Evolutionary conservation across 2,888 invertebrate genomes (phyloP), one percentile per base, ranked within the genome.

Genomic region (Aporophyla lueneburgensis): DNA sequence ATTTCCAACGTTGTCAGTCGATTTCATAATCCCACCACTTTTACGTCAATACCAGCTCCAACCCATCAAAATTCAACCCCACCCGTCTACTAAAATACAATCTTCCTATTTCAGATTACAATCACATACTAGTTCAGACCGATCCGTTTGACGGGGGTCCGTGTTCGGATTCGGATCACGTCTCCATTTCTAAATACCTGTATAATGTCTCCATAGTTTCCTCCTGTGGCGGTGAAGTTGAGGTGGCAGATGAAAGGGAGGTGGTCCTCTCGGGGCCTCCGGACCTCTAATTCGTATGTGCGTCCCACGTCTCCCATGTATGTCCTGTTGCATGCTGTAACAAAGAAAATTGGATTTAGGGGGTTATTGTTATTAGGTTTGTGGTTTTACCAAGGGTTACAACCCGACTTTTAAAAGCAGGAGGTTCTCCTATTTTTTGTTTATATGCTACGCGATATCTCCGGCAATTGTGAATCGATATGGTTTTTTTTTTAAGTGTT

Each of bases 171-270:
- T 77, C 74, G 43, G 66, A 78, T 83, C 88, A 88, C 87, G 87
- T 88, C 76, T 56, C 68, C 63, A 77, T 78, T 69, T 85, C 82
- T 86, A 88, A 87, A 85, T 89, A 88, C 88, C 88, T 88, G 88
- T 84, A 88, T 88, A 83, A 88, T 88, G 86, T 88, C 88, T 70
- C 88, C 98, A 87, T 98, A 97, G 89, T 97, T 97, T 53, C 97
- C 97, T 73, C 98, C 98, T 80, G 97, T 98, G 69, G 98, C 98
- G 71, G 98, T 98, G 94, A 98, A 98, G 94, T 98, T 98, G 90
- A 98, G 97, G 92, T 98, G 97, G 94, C 98, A 98, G 87, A 98
- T 96, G 94, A 98, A 98, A 40, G 98, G 98, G 82, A 98, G 97
- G 89, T 98, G 97, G 87, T 98, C 97, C 93, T 98, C 98, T 69